Percentiles rank a stretch among this genome's conserved stretches.
phyloP scores from a whole-genome alignment of 2,113 vertebrate genomes.

The Macquaria australasica region DNA sequence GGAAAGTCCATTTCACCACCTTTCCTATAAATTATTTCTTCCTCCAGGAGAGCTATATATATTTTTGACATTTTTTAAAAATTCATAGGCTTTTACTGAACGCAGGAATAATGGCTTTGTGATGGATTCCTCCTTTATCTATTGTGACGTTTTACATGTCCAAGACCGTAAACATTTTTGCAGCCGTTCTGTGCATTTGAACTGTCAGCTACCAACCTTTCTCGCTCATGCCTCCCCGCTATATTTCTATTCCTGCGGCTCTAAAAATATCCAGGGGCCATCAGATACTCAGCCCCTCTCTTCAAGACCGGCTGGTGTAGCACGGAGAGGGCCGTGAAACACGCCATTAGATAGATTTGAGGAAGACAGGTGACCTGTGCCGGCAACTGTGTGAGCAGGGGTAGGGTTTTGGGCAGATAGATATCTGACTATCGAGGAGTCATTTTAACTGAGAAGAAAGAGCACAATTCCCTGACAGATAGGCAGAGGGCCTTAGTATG shows the following conservation, averaged over 20 bases:
- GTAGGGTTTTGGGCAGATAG: constrained; percentile 45
- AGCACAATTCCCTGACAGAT: constrained; percentile 56
- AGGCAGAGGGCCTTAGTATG: constrained; percentile 42
- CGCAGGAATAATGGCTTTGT: constrained; percentile 64
- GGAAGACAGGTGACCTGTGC: constrained; percentile 68
- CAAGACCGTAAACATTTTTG: constrained; percentile 74
- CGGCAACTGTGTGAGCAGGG: constrained; percentile 15
- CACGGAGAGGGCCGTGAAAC: constrained; percentile 58
- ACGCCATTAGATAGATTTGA: constrained; percentile 69
- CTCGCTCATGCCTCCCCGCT: constrained; percentile 38
- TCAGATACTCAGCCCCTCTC: constrained; percentile 56
- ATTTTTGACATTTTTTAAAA: constrained; percentile 72
- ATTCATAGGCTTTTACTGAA: constrained; percentile 73
- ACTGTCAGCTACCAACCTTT: constrained; percentile 61
- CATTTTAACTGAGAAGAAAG: constrained; percentile 66
- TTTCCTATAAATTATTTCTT: constrained; percentile 79
- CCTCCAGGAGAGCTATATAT: constrained; percentile 65
- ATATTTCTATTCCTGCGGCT: constrained; percentile 68
- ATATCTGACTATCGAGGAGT: constrained; percentile 68
- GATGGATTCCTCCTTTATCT: constrained; percentile 79
- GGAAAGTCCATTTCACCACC: constrained; percentile 80
- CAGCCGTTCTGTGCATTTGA: constrained; percentile 64
- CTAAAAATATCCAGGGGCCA: constrained; percentile 82
- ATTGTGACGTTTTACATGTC: constrained; percentile 72
- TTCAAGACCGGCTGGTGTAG: constrained; percentile 49